Conservation (phyloP, 1,140 invertebrate genomes). For the Drosophila pandora region DNA sequence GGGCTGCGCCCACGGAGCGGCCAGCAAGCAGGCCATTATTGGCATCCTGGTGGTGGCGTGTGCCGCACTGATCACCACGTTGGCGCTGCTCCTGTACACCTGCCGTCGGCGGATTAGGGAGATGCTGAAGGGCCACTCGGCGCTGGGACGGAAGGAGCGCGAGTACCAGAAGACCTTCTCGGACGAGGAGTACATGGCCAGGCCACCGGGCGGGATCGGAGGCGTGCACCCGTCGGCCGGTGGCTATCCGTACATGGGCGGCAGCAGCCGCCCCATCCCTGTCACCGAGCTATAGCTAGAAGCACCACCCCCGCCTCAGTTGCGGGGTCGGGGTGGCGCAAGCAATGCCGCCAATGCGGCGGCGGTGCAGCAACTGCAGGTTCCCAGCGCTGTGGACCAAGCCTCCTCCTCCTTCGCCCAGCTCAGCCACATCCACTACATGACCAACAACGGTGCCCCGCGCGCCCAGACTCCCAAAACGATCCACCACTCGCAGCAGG, state of each 20-base stretch:
- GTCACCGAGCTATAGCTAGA: slow-evolving; percentile 97
- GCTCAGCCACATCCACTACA: slow-evolving; percentile 82
- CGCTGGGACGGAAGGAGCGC: slow-evolving; percentile 91
- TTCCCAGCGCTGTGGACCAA: slow-evolving; percentile 68
- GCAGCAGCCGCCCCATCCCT: slow-evolving; percentile 89
- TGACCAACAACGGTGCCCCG: slow-evolving; percentile 67
- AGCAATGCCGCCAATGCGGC: slow-evolving; percentile 21
- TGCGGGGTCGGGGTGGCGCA: slow-evolving; percentile 77
- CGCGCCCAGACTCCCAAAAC: slow-evolving; percentile 27
- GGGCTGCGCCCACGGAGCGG: slow-evolving; percentile 90
- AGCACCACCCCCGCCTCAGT: slow-evolving; percentile 83
- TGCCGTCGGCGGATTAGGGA: slow-evolving; percentile 91
- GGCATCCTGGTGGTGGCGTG: slow-evolving; percentile 89
- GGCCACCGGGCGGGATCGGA: slow-evolving; percentile 80
- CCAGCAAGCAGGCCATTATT: slow-evolving; percentile 90
- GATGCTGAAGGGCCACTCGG: slow-evolving; percentile 91
- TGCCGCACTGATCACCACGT: slow-evolving; percentile 87
- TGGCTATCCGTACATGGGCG: slow-evolving; percentile 67
- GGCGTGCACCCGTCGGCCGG: slow-evolving; percentile 55
- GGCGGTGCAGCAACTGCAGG: slow-evolving; percentile 72
- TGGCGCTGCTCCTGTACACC: slow-evolving; percentile 90
- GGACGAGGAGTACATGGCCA: slow-evolving; percentile 92
- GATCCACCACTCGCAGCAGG: slow-evolving; percentile 69
- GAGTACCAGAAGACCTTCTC: slow-evolving; percentile 95
- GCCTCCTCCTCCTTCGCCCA: slow-evolving; percentile 79